Base-by-base conservation (phyloP, 92 coral and sea anemone species). In the Montipora capitata region DNA sequence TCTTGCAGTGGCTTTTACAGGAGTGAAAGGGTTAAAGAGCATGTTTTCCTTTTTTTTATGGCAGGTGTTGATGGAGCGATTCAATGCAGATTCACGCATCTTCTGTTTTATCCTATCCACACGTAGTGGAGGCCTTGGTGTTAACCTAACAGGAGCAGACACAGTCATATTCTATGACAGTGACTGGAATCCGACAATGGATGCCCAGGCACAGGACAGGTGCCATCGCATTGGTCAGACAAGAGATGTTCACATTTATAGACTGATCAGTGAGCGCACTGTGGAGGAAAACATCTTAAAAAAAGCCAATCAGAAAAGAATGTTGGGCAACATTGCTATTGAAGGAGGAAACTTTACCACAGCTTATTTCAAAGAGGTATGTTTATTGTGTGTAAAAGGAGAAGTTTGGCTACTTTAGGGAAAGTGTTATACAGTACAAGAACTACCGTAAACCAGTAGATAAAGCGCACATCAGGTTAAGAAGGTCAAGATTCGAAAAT, bases 221-320 rank as follows among this genome's bases (percentile, higher is more conserved):
- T 97, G 99, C 70, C 99, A 97, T 73, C 96, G 99, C 65, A 97
- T 97, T 79, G 99, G 99, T 76, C 99, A 97, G 93, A 97, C 99
- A 51, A 94, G 96, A 86, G 99, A 97, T 89, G 99, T 97, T 18
- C 98, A 97, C 80, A 97, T 97, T 84, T 97, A 97, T 92, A 82
- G 99, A 73, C 91, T 97, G 40, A 96, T 97, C 91, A 92, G 99
- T 80, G 99, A 97, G 84, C 93, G 95, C 76, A 97, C 99, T 10
- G 89, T 97, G 41, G 99, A 97, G 80, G 99, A 97, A 73, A 97
- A 97, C 72, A 97, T 97, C 72, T 72, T 97, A 81, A 97, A 97
- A 88, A 97, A 97, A 61, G 99, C 99, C 41, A 94, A 97, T 66
- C 99, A 97, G 94, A 97, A 97, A 81, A 82, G 98, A 86, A 45